These are phyloP conservation scores for Scolanthus callimorphus DNA, from an alignment of 92 coral and sea anemone genomes.

Conservation along the genomic window DNA sequence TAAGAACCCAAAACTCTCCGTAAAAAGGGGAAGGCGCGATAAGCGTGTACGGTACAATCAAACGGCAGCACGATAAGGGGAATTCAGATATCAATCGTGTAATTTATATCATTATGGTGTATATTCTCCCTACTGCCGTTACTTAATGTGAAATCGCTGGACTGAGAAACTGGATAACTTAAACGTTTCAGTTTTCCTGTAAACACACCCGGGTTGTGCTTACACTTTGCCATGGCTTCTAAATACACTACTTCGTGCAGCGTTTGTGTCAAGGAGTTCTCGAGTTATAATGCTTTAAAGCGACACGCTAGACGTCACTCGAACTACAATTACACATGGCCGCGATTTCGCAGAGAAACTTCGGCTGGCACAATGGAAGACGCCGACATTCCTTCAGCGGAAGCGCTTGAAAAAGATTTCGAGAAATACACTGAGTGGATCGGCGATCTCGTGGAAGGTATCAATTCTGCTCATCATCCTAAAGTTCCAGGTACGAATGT, in stretches of 20 bases:
- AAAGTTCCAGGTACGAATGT: conserved; percentile 32
- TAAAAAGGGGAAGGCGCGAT: too few species aligned
- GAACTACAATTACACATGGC: neutral
- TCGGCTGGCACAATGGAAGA: neutral
- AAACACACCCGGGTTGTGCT: too few species aligned
- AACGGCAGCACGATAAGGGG: too few species aligned
- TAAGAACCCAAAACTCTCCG: too few species aligned
- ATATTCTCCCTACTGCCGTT: too few species aligned
- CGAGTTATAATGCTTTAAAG: neutral
- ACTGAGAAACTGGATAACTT: too few species aligned
- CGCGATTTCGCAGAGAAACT: neutral
- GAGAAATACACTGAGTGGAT: conserved; percentile 18
- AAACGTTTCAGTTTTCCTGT: too few species aligned
- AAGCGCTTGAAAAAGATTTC: conserved; percentile 1
- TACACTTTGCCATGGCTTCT: neutral
- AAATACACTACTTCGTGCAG: neutral
- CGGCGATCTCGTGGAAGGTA: conserved; percentile 16
- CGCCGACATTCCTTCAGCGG: neutral
- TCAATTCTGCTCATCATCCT: conserved; percentile 38
- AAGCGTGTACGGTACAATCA: too few species aligned
- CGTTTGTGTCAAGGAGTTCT: neutral
- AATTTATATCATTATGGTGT: too few species aligned
- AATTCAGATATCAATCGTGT: too few species aligned
- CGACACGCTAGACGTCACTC: conserved; percentile 2
- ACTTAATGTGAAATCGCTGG: too few species aligned